Evolutionary conservation across 2,113 vertebrate species (phyloP), one percentile per base, ranked within the genome.

Genomic region (Pollimyrus isidori): DNA sequence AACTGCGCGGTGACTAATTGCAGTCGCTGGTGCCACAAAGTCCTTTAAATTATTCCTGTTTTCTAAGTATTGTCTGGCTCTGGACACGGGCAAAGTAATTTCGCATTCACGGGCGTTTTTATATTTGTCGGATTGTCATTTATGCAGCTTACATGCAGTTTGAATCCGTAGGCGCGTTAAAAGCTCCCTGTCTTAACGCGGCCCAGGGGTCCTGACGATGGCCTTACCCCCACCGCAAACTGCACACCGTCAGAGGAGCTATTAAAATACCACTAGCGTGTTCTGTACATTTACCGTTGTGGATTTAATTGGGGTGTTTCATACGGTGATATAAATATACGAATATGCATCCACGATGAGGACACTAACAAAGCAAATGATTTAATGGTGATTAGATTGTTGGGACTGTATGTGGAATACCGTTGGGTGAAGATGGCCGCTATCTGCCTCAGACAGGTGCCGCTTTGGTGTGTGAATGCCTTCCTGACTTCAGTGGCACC

Each of bases 1-100:
- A 86, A 82, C 86, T 48, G 88, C 86, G 89, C 88, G 76, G 56
- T 87, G 90, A 84, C 87, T 91, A 91, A 91, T 91, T 90, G 83
- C 45, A 73, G 82, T 65, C 52, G n/a, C 76, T 85, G 45, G 19
- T 53, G 87, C 53, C 90, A 92, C 90, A 84, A 84, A 48, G 45
- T 42, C n/a, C 82, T 42, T 84, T 45, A 84, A 84, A 84, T 48
- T 84, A 84, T 39, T 84, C 21, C 42, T n/a, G 7, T 48, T 84
- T 48, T 48, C 82, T 46, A 21, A 19, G 39, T 23, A 48, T 84
- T 23, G 39, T n/a, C 39, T 84, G 19, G 19, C 45, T 84, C 82
- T 23, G 39, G 45, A 48, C 82, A 3, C 35, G 4, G 13, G 35
- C 73, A 15, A 80, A 42, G 73, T 39, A 45, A 46, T 84, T 84